Conservation (phyloP, 2,797 vertebrate species). For the Falco concolor region DNA sequence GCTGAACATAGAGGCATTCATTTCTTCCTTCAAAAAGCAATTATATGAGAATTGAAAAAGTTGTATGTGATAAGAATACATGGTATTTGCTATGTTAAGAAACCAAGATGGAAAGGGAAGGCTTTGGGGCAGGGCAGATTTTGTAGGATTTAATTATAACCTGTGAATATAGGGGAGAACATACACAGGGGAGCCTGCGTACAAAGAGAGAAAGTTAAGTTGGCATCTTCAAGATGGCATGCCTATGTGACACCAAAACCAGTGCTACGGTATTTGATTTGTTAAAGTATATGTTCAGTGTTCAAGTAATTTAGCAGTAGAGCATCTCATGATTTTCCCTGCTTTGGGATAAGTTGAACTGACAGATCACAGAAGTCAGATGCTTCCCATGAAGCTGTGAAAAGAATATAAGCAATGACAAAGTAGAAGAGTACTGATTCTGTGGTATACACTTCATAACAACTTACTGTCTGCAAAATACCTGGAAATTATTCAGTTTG, state of each 20-base stretch:
- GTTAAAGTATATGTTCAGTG: neutral
- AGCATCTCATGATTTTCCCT: neutral
- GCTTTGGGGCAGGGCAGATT: neutral
- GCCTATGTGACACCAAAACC: neutral
- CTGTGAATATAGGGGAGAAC: neutral
- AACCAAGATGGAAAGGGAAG: neutral
- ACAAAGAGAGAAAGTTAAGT: neutral
- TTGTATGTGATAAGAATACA: neutral
- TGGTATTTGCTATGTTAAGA: neutral
- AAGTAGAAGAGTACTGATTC: neutral
- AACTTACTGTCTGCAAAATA: neutral
- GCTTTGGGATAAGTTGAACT: neutral
- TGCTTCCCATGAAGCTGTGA: neutral
- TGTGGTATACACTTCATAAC: neutral
- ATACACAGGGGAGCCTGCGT: too few relatives aligned
- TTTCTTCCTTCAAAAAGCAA: neutral
- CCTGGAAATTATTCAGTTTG: neutral
- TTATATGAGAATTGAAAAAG: neutral
- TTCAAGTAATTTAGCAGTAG: neutral
- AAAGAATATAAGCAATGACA: neutral
- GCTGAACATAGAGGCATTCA: rapidly evolving
- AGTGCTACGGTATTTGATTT: neutral
- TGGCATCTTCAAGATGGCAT: neutral
- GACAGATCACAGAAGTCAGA: neutral
- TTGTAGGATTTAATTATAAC: neutral